phyloP scores from a whole-genome alignment of 2,113 vertebrate species.

The Machaerirhynchus nigripectus region DNA sequence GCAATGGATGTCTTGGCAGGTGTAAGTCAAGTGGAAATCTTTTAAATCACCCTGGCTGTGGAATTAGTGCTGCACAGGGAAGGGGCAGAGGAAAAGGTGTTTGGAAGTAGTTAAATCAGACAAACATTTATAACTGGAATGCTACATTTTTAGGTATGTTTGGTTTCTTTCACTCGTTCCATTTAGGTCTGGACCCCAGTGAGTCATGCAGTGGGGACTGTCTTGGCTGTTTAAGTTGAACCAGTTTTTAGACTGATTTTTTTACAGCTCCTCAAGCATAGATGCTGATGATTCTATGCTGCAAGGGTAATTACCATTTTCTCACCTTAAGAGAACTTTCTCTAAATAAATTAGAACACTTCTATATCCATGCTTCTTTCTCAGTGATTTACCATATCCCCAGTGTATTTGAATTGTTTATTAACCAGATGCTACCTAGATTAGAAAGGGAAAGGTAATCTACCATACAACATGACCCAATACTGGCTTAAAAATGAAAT shows the following conservation, averaged over 20 bases:
- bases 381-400: slow-evolving; percentile 12
- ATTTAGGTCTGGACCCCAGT: not conserved
- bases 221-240: not conserved
- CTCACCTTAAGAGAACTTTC: slow-evolving; percentile 25
- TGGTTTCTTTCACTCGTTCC: not conserved
- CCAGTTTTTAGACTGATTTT: not conserved
- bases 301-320: slow-evolving; percentile 22
- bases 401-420: slow-evolving; percentile 36
- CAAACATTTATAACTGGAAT: not conserved
- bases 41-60: not conserved
- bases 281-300: not conserved
- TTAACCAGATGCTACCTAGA: slow-evolving; percentile 58
- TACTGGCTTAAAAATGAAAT: slow-evolving; percentile 29
- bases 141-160: not conserved
- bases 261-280: not conserved
- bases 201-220: not conserved
- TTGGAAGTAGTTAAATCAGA: not conserved
- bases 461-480: slow-evolving; percentile 6
- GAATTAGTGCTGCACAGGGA: not conserved
- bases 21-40: not conserved
- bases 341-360: slow-evolving; percentile 11
- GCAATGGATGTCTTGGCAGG: not conserved
- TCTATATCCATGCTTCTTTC: not conserved
- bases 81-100: not conserved
- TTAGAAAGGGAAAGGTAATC: slow-evolving; percentile 37